These are phyloP conservation scores for Graphium colonna DNA, from an alignment of 2,888 invertebrate species.

Conservation along the genomic window DNA sequence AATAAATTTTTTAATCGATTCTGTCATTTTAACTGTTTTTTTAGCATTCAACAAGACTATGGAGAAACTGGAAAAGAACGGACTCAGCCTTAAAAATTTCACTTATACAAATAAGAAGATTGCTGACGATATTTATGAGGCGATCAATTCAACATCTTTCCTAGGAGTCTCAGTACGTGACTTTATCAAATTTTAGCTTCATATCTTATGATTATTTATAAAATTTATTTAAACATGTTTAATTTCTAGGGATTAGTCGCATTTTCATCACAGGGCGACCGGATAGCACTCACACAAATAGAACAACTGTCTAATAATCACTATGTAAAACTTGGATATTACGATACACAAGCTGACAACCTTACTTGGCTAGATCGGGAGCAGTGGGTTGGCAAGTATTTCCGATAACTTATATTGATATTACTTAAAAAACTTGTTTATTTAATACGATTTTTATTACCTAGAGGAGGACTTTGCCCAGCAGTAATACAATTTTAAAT, in stretches of 20 bases:
- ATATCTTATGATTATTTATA: background rate
- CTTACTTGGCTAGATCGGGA: conserved; percentile 96
- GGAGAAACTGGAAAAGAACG: conserved; percentile 89
- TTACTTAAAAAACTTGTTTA: too few relatives aligned
- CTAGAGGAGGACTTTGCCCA: too few relatives aligned
- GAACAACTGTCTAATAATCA: conserved; percentile 97
- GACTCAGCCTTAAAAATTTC: conserved; percentile 95
- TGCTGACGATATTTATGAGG: conserved; percentile 96
- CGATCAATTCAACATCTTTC: conserved; percentile 99
- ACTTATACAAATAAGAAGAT: conserved; percentile 97
- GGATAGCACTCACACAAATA: conserved; percentile 98
- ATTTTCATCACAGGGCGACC: conserved; percentile 98
- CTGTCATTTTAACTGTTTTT: too few relatives aligned
- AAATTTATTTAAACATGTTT: conserved; percentile 4
- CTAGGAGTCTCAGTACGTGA: conserved; percentile 95
- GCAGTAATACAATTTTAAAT: too few relatives aligned
- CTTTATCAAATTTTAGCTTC: background rate
- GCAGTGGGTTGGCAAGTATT: conserved; percentile 91
- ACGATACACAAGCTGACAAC: conserved; percentile 97
- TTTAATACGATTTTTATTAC: too few relatives aligned
- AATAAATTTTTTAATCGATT: too few relatives aligned
- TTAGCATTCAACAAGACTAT: conserved; percentile 98
- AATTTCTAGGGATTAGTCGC: conserved; percentile 93
- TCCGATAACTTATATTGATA: too few relatives aligned
- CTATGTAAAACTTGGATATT: conserved; percentile 96